These are phyloP conservation scores for Diabrotica balteata DNA, from an alignment of 2,888 invertebrate genomes.

Conservation along the genomic window DNA sequence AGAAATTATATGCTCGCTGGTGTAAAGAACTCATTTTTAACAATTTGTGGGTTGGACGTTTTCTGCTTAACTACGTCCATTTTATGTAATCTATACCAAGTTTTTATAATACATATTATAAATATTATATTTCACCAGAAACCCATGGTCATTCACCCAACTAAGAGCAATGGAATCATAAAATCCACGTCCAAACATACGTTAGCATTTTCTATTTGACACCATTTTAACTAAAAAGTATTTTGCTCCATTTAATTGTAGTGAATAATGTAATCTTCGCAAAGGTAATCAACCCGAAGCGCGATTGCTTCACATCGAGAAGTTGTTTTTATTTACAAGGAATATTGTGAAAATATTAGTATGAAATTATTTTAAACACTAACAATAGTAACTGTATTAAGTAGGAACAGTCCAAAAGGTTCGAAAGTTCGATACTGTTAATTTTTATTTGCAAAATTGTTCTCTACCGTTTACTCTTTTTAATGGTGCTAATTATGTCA, in stretches of 20 bases:
- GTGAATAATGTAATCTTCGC: conserved; percentile 22
- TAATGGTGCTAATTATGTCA: no score
- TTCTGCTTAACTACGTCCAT: no score
- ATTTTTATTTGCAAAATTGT: no score
- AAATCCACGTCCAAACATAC: conserved; percentile 45
- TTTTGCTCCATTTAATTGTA: conserved; percentile 11
- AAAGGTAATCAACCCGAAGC: conserved; percentile 40
- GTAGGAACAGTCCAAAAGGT: no score
- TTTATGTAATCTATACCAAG: conserved; percentile 10
- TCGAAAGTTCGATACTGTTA: no score
- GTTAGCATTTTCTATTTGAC: conserved; percentile 48
- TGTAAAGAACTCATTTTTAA: no score
- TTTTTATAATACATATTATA: conserved; percentile 17
- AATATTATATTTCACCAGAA: conserved; percentile 29
- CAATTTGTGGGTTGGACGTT: no score
- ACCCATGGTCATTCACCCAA: conserved; percentile 39
- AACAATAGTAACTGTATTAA: background rate
- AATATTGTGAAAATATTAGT: conserved; percentile 41
- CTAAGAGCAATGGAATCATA: conserved; percentile 37
- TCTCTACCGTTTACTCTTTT: no score
- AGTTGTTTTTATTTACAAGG: conserved; percentile 39
- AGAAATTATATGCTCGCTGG: no score
- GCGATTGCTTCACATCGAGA: conserved; percentile 34
- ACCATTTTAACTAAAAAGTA: conserved; percentile 40
- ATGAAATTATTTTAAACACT: conserved; percentile 31